phyloP scores from a whole-genome alignment of 1,140 invertebrate genomes.

The Papilio xuthus region DNA sequence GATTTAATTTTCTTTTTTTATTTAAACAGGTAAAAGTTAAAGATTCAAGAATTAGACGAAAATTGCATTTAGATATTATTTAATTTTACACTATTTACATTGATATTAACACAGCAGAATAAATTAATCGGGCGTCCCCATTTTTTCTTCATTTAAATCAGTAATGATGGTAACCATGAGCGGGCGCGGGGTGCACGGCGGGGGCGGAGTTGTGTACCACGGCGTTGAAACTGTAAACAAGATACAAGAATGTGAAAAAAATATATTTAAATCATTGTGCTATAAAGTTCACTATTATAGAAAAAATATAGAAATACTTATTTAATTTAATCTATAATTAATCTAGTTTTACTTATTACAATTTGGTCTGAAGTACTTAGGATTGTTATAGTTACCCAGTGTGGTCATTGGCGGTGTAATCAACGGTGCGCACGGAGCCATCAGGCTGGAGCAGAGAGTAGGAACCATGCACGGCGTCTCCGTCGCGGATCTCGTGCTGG shows the following conservation, averaged over 20 bases:
- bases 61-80: conserved; percentile 8
- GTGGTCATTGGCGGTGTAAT: conserved; percentile 50
- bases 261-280: background rate
- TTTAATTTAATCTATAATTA: background rate
- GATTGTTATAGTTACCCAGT: conserved; percentile 15
- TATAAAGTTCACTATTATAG: background rate
- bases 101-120: conserved; percentile 3
- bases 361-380: background rate
- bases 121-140: conserved; percentile 6
- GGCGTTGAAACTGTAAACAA: conserved; percentile 28
- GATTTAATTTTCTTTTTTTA: background rate
- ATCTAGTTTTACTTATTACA: background rate
- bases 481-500: conserved; percentile 59
- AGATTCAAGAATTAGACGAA: background rate
- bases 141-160: conserved; percentile 3
- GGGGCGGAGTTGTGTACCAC: conserved; percentile 32
- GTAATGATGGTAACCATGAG: conserved; percentile 30
- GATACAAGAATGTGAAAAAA: background rate
- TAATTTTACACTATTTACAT: conserved; percentile 27
- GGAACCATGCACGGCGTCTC: conserved; percentile 39
- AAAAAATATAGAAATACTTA: background rate
- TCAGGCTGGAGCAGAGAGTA: conserved; percentile 48
- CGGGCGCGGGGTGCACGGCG: conserved; percentile 26
- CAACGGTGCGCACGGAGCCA: conserved; percentile 41
- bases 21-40: background rate